These are phyloP conservation scores for Hycleus phaleratus DNA, from an alignment of 1,140 invertebrate species.

Conservation along the genomic window DNA sequence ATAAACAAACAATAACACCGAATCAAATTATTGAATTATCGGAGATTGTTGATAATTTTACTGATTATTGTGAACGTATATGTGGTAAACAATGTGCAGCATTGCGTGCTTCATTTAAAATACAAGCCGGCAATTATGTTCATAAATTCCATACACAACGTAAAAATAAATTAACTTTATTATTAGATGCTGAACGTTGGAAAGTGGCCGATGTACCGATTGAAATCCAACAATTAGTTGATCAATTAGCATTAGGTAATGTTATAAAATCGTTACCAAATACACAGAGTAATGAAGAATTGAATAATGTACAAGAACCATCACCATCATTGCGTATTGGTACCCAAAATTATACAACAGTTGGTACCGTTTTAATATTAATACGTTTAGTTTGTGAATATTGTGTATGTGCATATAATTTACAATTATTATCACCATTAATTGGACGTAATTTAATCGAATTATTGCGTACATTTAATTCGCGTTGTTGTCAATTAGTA, in stretches of 20 bases:
- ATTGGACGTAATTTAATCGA: slow-evolving; percentile 78
- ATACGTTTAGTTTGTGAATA: slow-evolving; percentile 86
- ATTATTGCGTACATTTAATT: slow-evolving; percentile 85
- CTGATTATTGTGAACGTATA: slow-evolving; percentile 64
- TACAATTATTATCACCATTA: slow-evolving; percentile 56
- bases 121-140: slow-evolving; percentile 84
- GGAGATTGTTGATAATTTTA: slow-evolving; percentile 71
- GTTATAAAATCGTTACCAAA: slow-evolving; percentile 34
- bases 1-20: slow-evolving; percentile 58
- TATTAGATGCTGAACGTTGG: slow-evolving; percentile 90
- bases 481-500: slow-evolving; percentile 86
- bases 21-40: slow-evolving; percentile 72
- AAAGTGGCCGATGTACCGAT: slow-evolving; percentile 82
- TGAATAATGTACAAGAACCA: slow-evolving; percentile 26
- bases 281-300: slow-evolving; percentile 25
- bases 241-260: slow-evolving; percentile 53
- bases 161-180: slow-evolving; percentile 72
- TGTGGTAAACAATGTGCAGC: slow-evolving; percentile 73
- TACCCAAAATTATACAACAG: slow-evolving; percentile 76
- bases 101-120: slow-evolving; percentile 75
- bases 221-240: slow-evolving; percentile 80
- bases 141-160: slow-evolving; percentile 84
- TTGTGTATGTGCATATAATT: slow-evolving; percentile 66
- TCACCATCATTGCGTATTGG: slow-evolving; percentile 59
- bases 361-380: slow-evolving; percentile 76